A percentile compares a stretch with the other conserved stretches of the same genome.
phyloP scores from a whole-genome alignment of 1,140 invertebrate species.

The Stratiolaelaps scimitus region DNA sequence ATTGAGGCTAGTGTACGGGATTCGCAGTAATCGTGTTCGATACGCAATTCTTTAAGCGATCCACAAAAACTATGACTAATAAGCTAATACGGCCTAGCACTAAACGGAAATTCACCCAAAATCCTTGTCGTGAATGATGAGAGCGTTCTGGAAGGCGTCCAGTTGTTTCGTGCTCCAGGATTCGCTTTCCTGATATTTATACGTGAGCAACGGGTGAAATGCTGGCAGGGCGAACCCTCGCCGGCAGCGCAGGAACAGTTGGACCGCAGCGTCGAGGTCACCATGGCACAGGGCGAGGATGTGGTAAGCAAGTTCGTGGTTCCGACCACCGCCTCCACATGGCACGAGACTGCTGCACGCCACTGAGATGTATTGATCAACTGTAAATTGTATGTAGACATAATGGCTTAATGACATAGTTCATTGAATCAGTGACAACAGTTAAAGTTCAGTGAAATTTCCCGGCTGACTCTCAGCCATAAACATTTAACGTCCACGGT shows the following conservation, averaged over 20 bases:
- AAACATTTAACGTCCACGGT: no score
- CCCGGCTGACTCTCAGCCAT: no score
- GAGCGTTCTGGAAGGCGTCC: conserved; percentile 67
- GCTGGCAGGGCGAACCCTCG: conserved; percentile 49
- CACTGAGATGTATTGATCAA: no score
- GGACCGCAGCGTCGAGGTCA: conserved; percentile 48
- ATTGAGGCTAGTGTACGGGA: no score
- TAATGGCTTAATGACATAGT: no score
- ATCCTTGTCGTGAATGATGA: conserved; percentile 83
- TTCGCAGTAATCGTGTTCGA: no score
- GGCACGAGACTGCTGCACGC: conserved; percentile 70
- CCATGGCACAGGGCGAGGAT: conserved; percentile 70
- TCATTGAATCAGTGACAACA: no score
- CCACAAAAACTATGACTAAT: conserved; percentile 2
- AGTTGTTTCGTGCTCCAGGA: conserved; percentile 75
- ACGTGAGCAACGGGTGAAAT: conserved; percentile 57
- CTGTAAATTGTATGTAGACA: neutral
- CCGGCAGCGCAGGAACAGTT: conserved; percentile 31
- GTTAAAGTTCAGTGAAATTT: no score
- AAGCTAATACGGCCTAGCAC: conserved; percentile 25
- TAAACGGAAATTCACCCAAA: conserved; percentile 48
- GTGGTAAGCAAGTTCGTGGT: conserved; percentile 86
- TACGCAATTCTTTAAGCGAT: no score
- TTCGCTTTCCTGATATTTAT: conserved; percentile 59
- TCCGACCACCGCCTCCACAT: conserved; percentile 65